Evolutionary conservation across 2,888 invertebrate genomes (phyloP).

Genomic region (Mythimna albipuncta): DNA sequence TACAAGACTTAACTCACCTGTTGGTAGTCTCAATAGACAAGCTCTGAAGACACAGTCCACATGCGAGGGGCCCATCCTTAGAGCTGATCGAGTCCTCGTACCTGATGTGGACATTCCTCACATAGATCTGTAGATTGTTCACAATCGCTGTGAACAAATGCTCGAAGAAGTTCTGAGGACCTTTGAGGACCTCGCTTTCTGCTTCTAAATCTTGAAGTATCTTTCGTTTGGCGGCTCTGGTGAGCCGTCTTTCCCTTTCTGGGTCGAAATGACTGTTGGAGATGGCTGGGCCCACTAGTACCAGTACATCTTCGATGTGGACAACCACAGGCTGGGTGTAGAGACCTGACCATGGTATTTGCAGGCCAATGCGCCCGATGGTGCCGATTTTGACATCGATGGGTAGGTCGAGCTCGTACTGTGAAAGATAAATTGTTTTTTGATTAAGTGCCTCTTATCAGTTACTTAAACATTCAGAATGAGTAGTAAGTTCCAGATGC

Average conservation of each 20-base stretch:
- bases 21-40: slow-evolving; percentile 95
- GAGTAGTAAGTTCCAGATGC: no score
- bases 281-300: slow-evolving; percentile 94
- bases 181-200: slow-evolving; percentile 90
- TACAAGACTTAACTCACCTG: slow-evolving; percentile 85
- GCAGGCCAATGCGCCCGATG: slow-evolving; percentile 93
- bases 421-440: slow-evolving; percentile 70
- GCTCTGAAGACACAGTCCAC: slow-evolving; percentile 94
- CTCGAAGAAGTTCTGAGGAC: slow-evolving; percentile 93
- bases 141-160: slow-evolving; percentile 94
- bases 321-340: slow-evolving; percentile 94
- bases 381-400: slow-evolving; percentile 95
- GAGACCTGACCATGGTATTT: slow-evolving; percentile 95
- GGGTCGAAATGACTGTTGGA: slow-evolving; percentile 93
- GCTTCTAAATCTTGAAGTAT: slow-evolving; percentile 93
- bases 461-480: neutral
- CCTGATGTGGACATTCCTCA: slow-evolving; percentile 95
- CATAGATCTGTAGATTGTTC: slow-evolving; percentile 95
- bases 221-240: slow-evolving; percentile 93
- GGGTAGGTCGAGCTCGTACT: slow-evolving; percentile 95
- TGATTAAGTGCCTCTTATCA: no score
- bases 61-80: slow-evolving; percentile 92
- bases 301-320: slow-evolving; percentile 94
- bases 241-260: slow-evolving; percentile 93
- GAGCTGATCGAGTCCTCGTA: slow-evolving; percentile 94